A percentile compares a stretch with the other conserved stretches of the same genome.
Conservation (phyloP, 1,140 invertebrate species). For the Thrips palmi region DNA sequence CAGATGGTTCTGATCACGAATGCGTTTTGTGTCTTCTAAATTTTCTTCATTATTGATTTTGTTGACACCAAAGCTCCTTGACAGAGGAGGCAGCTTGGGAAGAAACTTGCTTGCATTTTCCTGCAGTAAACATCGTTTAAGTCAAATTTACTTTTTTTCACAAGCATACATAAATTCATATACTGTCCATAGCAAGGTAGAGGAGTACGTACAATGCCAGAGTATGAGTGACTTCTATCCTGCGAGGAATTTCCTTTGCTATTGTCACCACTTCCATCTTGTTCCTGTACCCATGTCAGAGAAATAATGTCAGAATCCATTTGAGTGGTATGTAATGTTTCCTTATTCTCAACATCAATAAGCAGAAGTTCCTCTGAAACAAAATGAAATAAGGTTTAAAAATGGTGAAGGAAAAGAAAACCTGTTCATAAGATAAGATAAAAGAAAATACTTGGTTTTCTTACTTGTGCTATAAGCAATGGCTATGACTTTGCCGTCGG, state of each 20-base stretch:
- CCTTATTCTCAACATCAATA: constrained; percentile 76
- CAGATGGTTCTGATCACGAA: constrained; percentile 45
- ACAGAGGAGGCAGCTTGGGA: constrained; percentile 35
- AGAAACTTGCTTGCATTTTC: constrained; percentile 27
- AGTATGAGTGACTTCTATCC: too few relatives aligned
- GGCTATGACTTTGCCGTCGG: constrained; percentile 79
- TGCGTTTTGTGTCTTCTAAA: constrained; percentile 38
- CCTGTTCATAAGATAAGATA: background rate
- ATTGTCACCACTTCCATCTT: constrained; percentile 10
- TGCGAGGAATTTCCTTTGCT: too few relatives aligned
- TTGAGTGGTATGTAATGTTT: constrained; percentile 48
- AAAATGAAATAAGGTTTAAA: constrained; percentile 8
- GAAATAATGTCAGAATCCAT: constrained; percentile 31
- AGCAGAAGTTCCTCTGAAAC: constrained; percentile 36
- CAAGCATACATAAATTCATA: too few relatives aligned
- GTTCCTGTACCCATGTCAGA: constrained; percentile 31
- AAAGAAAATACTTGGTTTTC: constrained; percentile 5
- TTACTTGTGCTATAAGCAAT: constrained; percentile 47
- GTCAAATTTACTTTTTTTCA: constrained; percentile 13
- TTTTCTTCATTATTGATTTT: constrained; percentile 28
- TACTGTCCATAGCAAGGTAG: too few relatives aligned
- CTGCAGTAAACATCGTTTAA: constrained; percentile 11
- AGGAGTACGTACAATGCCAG: too few relatives aligned
- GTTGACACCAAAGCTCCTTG: constrained; percentile 28
- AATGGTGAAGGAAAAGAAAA: background rate